Base-by-base conservation (phyloP, 2,113 vertebrate genomes). In the Elachura formosa region DNA sequence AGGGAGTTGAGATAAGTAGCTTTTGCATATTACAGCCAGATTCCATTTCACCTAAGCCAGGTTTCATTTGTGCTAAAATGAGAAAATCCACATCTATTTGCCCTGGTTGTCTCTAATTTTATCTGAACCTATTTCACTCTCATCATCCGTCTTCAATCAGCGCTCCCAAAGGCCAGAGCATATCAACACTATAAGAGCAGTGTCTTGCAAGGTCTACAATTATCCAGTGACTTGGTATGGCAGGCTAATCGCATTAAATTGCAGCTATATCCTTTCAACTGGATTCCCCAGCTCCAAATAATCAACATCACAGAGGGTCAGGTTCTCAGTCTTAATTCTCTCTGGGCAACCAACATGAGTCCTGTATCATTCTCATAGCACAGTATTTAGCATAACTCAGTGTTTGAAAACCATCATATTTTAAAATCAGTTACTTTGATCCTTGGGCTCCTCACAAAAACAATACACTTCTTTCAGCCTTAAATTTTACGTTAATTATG, bases 51-150 rank as follows among this genome's bases (percentile, higher is more conserved):
- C 78, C 58, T 90, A 92, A 87, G 54, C 81, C 62, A 92, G 71
- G 87, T 87, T 96, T 94, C 78, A 78, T 97, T 94, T 93, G 55
- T 89, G 95, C 91, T 96, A 88, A 82, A 95, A 90, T 96, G 87
- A 96, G 94, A 67, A 96, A 95, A 95, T 94, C 74, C 19, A 8
- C 26, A 85, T 90, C 84, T 89, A 79, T 88, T 91, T 93, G 55
- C 75, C 80, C 82, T 9, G 5, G 46, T 96, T 96, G 83, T 76
- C 84, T 93, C 73, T 94, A 94, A 96, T 93, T 96, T 95, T 96
- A 94, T 96, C 87, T 5, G 2, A 91, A 80, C 87, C 79, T 86
- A 77, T 93, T 96, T 95, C 76, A 56, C 77, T 92, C 92, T 69
- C 78, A 88, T 89, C 92, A 89, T 79, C 19, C 31, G 11, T 74